A percentile compares a stretch with the other conserved stretches of the same genome.
Evolutionary conservation across 2,888 invertebrate species (phyloP).

Genomic region (Miltochrista miniata): DNA sequence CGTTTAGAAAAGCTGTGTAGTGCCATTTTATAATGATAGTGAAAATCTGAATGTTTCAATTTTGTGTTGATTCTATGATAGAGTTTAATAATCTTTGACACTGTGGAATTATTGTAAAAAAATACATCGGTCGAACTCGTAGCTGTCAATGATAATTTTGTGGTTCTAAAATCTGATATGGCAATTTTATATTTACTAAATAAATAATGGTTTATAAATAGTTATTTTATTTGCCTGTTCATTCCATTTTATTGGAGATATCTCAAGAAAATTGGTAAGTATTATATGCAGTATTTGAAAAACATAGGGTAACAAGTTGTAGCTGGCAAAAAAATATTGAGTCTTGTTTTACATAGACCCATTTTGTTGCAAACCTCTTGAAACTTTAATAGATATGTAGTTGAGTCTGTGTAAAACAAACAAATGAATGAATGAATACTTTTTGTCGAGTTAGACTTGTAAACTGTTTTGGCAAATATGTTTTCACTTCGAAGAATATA

Average conservation of each 20-base stretch:
- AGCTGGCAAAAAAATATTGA: too few species aligned
- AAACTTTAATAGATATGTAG: too few species aligned
- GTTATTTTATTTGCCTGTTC: slow-evolving; percentile 30
- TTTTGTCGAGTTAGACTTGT: too few species aligned
- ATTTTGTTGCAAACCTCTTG: too few species aligned
- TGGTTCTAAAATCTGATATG: slow-evolving; percentile 66
- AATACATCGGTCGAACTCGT: slow-evolving; percentile 54
- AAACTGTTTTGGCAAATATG: too few species aligned
- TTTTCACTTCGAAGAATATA: too few species aligned
- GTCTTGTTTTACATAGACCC: too few species aligned
- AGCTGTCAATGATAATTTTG: slow-evolving; percentile 56
- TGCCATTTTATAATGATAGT: slow-evolving; percentile 54
- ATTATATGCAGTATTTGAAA: too few species aligned
- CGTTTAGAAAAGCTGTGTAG: slow-evolving; percentile 35
- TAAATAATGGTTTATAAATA: slow-evolving; percentile 62
- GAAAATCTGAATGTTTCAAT: slow-evolving; percentile 64
- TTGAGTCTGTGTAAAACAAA: too few species aligned
- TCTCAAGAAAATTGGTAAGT: not conserved
- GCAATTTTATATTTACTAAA: slow-evolving; percentile 78
- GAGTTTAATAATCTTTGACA: slow-evolving; percentile 69
- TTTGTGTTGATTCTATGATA: slow-evolving; percentile 77
- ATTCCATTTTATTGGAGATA: not conserved
- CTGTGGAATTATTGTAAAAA: slow-evolving; percentile 46
- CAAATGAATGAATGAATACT: too few species aligned
- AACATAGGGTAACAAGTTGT: too few species aligned